A percentile compares a stretch with the other conserved stretches of the same genome.
phyloP scores from a whole-genome alignment of 2,888 invertebrate genomes.

The Cryptophagus acutangulus region DNA sequence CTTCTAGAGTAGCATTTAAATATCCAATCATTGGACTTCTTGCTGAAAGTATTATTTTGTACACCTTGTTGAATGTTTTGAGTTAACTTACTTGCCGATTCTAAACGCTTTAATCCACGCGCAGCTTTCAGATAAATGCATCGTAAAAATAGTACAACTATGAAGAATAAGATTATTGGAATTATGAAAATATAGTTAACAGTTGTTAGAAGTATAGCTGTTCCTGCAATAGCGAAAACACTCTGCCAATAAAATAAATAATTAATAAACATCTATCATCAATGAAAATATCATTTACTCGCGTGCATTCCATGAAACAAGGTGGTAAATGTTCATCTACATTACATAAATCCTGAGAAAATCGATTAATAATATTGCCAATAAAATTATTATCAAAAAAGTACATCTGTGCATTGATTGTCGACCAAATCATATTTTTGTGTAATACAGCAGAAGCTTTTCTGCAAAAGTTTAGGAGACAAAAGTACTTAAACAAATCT shows the following conservation, averaged over 20 bases:
- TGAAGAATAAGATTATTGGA: slow-evolving; percentile 22
- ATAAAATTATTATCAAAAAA: slow-evolving; percentile 25
- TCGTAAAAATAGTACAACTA: slow-evolving; percentile 20
- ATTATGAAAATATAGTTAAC: slow-evolving; percentile 51
- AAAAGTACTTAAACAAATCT: slow-evolving; percentile 14
- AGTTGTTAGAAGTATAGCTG: slow-evolving; percentile 53
- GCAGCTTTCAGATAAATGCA: slow-evolving; percentile 28
- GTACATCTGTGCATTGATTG: slow-evolving; percentile 16
- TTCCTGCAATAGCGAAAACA: slow-evolving; percentile 60
- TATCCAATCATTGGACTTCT: slow-evolving; percentile 44
- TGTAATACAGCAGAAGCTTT: slow-evolving; percentile 22
- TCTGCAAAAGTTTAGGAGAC: slow-evolving; percentile 14
- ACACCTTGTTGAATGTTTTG: slow-evolving; percentile 36
- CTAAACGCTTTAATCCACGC: slow-evolving; percentile 31
- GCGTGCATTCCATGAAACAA: slow-evolving; percentile 16
- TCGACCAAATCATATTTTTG: slow-evolving; percentile 17
- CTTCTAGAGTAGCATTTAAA: slow-evolving; percentile 44
- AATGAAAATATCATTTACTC: not conserved
- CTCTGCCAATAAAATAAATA: slow-evolving; percentile 42
- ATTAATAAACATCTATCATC: not conserved
- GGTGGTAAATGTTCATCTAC: slow-evolving; percentile 29
- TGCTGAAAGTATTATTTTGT: slow-evolving; percentile 30
- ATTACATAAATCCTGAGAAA: slow-evolving; percentile 22
- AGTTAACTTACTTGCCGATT: slow-evolving; percentile 50
- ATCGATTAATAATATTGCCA: slow-evolving; percentile 25